A percentile compares a stretch with the other conserved stretches of the same genome.
Conservation (phyloP, 1,140 invertebrate genomes). For the Drosophila truncata region DNA sequence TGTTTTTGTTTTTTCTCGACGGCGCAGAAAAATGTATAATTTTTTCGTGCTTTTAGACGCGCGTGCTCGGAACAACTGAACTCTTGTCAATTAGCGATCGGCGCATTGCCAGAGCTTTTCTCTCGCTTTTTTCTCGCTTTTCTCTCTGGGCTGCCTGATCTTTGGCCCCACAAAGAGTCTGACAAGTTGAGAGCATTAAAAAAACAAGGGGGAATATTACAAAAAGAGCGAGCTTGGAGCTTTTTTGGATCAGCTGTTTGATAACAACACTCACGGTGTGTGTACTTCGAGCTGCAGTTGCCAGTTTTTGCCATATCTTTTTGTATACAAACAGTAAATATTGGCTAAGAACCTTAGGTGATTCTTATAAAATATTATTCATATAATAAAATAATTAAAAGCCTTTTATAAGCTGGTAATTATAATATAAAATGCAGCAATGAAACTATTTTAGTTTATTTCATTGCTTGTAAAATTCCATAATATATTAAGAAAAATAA, state of each 20-base stretch:
- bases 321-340: conserved; percentile 11
- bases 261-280: conserved; percentile 18
- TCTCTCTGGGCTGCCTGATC: conserved; percentile 24
- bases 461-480: no score
- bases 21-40: background rate
- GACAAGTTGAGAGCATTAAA: background rate
- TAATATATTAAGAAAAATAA: no score
- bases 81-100: conserved; percentile 38
- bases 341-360: background rate
- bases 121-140: background rate
- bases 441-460: no score
- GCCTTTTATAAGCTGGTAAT: background rate
- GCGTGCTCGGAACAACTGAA: conserved; percentile 42
- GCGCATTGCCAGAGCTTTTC: conserved; percentile 39
- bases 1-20: background rate
- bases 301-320: conserved; percentile 8
- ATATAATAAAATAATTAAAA: background rate
- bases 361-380: background rate
- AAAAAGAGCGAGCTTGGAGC: conserved; percentile 39
- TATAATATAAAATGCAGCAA: no score
- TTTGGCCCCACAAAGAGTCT: conserved; percentile 25
- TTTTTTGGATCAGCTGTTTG: conserved; percentile 41
- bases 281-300: background rate
- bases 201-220: background rate
- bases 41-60: conserved; percentile 13